Base-by-base conservation (phyloP, 1,140 invertebrate species). In the Drosophila pectinifera region DNA sequence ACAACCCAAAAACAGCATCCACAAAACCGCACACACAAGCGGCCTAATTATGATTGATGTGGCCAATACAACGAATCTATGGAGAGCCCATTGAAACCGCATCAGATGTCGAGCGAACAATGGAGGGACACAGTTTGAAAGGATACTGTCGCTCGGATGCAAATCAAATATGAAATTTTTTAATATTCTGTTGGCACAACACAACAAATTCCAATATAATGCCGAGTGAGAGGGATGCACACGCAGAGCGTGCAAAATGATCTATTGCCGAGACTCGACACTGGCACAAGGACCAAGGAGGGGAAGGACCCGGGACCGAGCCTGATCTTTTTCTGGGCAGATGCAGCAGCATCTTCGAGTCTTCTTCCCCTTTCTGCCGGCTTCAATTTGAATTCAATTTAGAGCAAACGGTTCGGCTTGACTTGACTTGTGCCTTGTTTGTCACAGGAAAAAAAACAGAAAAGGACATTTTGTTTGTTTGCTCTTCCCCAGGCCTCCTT, bases 101-200 rank as follows among this genome's bases (percentile, higher is more conserved):
- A 91, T 91, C 88, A 91, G 53, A 69, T 22, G 42, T 28, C 41
- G 11, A 85, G 62, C 26, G 24, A 85, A 65, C 74, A 88, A 77
- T 76, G 53, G 4, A 51, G 51, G 56, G 39, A 51, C 36, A 49
- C 26, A 34, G 26, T 14, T 26, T 43, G 42, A 55, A 70, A 49
- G 54, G 55, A 54, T 61, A 28, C 36, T 61, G 36, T n/a, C 36
- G 67, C 54, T 64, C 28, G 38, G 78, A 88, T 88, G 84, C 84
- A 88, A 89, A 82, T 89, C 73, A 91, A 89, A 91, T 91, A 91
- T 91, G 89, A 91, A 83, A 90, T 83, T 83, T 77, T 90, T 80
- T 86, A 89, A 83, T 82, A 83, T 81, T 78, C 74, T 91, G 81
- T 91, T 91, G 84, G 89, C 89, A 91, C 90, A 91, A 91, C 89